Conservation (phyloP, 2,797 vertebrate species). For the Tympanoctomys barrerae region DNA sequence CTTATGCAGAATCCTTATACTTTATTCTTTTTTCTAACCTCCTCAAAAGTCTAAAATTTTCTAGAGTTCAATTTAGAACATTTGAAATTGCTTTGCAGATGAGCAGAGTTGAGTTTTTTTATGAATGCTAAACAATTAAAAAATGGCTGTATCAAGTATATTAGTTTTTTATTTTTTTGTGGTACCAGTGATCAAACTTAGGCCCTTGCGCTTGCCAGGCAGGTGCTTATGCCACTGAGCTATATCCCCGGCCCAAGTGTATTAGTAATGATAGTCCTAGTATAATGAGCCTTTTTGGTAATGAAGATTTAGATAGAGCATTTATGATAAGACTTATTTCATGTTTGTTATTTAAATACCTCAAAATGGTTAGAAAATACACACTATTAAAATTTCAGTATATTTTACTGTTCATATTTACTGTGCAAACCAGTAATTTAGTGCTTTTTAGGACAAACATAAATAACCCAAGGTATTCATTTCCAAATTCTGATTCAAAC, state of each 20-base stretch:
- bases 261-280: neutral
- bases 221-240: too few relatives aligned
- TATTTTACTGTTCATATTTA: constrained; percentile 28
- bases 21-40: neutral
- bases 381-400: neutral
- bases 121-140: constrained; percentile 56
- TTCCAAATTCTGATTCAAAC: constrained; percentile 37
- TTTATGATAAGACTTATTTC: constrained; percentile 23
- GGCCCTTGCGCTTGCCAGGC: too few relatives aligned
- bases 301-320: constrained; percentile 60
- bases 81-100: constrained; percentile 63
- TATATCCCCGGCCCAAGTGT: neutral
- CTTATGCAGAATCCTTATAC: neutral
- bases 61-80: neutral
- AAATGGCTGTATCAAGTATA: neutral
- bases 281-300: neutral
- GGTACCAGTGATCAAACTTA: too few relatives aligned
- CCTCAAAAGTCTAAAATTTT: neutral
- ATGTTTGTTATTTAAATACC: constrained; percentile 40
- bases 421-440: neutral
- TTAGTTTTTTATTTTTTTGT: neutral
- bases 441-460: constrained; percentile 12
- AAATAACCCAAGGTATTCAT: neutral
- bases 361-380: neutral
- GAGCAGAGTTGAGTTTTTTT: constrained; percentile 63